Evolutionary conservation across 1,140 invertebrate genomes (phyloP), one percentile per base, ranked within the genome.

Genomic region (Papilio machaon): DNA sequence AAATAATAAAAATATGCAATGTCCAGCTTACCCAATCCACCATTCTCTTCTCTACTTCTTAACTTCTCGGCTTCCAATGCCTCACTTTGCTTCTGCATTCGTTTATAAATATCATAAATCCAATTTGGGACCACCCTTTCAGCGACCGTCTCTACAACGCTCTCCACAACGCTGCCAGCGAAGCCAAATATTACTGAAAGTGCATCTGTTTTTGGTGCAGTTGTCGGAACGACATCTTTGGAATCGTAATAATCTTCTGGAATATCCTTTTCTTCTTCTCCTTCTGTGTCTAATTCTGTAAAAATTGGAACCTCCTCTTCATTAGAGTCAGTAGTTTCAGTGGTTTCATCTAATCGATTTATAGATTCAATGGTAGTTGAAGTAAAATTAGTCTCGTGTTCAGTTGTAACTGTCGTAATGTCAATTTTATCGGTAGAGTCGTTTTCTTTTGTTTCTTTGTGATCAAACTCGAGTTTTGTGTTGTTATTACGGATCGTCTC

Each of bases 1-100:
- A 60, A 23, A 7, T 49, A 58, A 35, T 49, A 58, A 35, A 60
- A 17, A 1, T 70, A 11, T 70, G 0, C 8, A 10, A 70, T 15
- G 11, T 70, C 52, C 38, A 75, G 80, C 85, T 82, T 85, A 95
- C 95, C 95, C 75, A 95, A 85, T 52, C 95, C 94, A 15, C 95
- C 94, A 85, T 95, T 95, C 81, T 95, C 95, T 86, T 95, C 95
- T 75, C 90, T 88, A 81, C 95, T 95, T 78, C 95, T 91, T 67
- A 95, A 80, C 30, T 90, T 92, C 60, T 95, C 92, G 0, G 93
- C 92, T 87, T 95, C 95, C 80, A 94, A 90, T 74, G 87, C 91
- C 79, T 92, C 91, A 81, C 86, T 92, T 82, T 93, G 92, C 46
- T 85, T 88, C 85, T 94, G 95, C 90, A 95, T 94, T 70, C 95